A percentile compares a stretch with the other conserved stretches of the same genome.
Evolutionary conservation across 2,888 invertebrate species (phyloP).

Genomic region (Pterostichus madidus): DNA sequence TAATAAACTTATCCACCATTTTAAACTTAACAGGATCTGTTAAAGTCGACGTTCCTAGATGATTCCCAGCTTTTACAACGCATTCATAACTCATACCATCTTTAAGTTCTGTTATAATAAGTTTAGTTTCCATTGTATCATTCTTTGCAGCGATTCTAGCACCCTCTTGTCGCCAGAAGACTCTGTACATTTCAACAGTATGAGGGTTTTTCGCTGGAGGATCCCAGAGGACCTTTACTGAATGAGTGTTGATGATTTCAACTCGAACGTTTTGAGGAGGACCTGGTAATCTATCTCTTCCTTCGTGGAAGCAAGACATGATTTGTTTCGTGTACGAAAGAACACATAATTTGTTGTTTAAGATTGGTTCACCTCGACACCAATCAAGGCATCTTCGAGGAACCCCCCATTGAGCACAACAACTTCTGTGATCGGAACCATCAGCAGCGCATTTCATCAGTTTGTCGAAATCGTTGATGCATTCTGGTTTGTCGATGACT

Average conservation of each 20-base stretch:
- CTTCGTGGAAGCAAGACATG: slow-evolving; percentile 90
- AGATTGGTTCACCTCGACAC: slow-evolving; percentile 88
- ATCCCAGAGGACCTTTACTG: slow-evolving; percentile 85
- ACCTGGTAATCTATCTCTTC: slow-evolving; percentile 87
- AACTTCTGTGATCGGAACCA: slow-evolving; percentile 89
- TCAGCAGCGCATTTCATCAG: slow-evolving; percentile 92
- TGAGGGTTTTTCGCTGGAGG: slow-evolving; percentile 90
- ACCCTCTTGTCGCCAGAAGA: slow-evolving; percentile 88
- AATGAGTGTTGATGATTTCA: slow-evolving; percentile 80
- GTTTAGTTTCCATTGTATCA: slow-evolving; percentile 86
- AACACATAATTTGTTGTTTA: slow-evolving; percentile 83
- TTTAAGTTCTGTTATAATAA: slow-evolving; percentile 85
- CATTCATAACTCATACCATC: slow-evolving; percentile 88
- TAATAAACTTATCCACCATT: slow-evolving; percentile 86
- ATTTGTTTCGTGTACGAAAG: slow-evolving; percentile 87
- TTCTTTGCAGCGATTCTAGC: slow-evolving; percentile 81
- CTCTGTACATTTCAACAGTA: slow-evolving; percentile 89
- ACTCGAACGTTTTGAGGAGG: slow-evolving; percentile 86
- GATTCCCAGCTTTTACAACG: slow-evolving; percentile 90
- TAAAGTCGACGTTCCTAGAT: slow-evolving; percentile 87
- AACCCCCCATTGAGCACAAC: slow-evolving; percentile 89
- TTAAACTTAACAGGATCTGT: slow-evolving; percentile 87
- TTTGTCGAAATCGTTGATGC: slow-evolving; percentile 90
- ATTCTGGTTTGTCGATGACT: slow-evolving; percentile 89
- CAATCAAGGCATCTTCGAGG: slow-evolving; percentile 90